Evolutionary conservation across 2,888 invertebrate genomes (phyloP), one percentile per base, ranked within the genome.

Genomic region (Philonicus albiceps): DNA sequence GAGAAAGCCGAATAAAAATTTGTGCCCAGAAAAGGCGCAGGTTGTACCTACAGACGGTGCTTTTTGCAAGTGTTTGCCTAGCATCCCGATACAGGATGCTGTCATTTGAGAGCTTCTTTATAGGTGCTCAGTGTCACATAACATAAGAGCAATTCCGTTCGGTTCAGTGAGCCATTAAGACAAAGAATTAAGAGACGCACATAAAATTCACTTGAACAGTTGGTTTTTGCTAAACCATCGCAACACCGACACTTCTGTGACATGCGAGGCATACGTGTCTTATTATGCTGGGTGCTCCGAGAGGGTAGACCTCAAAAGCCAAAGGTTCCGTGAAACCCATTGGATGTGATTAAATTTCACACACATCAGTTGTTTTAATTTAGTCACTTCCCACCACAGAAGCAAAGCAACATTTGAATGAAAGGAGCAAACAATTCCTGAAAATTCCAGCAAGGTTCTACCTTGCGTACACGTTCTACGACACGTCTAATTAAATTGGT

Each of bases 141-240:
- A 84, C 84, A 84, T 73, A 84, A 84, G 72, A 84, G 73, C 84
- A 73, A 73, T 84, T 84, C 72, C 31, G 30, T 84, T 40, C 73
- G 49, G 84, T 73, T 84, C 84, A 84, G 40, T 84, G 84, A 84
- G 72, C 84, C 84, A 84, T 84, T 84, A 84, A 84, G 84, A 84
- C 84, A 72, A 84, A 84, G 73, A 84, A 84, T 73, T 84, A 73
- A 73, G 72, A 84, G 84, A 53, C 73, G 13, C 43, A 84, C 84
- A 84, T 73, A 81, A 81, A 81, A 81, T 34, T 55, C 55, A 53
- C 81, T 81, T 81, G 81, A 81, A 55, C 81, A 81, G 81, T 81
- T 27, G 81, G 81, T 55, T 81, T 81, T 81, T 55, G 34, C 34
- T 34, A 13, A 80, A 49, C 80, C 27, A 30, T 22, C 80, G 49